Percentiles rank a stretch among this genome's conserved stretches.
phyloP scores from a whole-genome alignment of 2,797 vertebrate species.

The Catostomus latipinnis region DNA sequence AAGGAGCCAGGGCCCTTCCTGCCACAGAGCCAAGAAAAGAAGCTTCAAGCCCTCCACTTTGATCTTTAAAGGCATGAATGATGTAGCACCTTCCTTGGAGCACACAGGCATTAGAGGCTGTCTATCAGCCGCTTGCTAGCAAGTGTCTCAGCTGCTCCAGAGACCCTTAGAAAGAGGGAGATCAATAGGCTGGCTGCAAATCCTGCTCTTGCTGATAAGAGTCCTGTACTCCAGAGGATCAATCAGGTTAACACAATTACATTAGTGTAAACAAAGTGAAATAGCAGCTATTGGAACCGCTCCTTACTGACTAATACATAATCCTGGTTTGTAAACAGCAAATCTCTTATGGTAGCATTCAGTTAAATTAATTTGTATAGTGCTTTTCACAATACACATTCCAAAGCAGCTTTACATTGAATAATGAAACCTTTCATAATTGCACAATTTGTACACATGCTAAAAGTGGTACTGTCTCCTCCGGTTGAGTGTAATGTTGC shows the following conservation, averaged over 20 bases:
- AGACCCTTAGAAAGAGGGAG: constrained; percentile 60
- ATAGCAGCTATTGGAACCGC: neutral
- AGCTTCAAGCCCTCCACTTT: constrained; percentile 8
- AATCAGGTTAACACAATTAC: constrained; percentile 57
- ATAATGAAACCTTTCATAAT: too few species aligned
- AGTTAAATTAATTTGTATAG: too few species aligned
- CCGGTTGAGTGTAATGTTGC: too few species aligned
- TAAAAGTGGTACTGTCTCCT: too few species aligned
- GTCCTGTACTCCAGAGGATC: constrained; percentile 64
- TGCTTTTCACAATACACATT: too few species aligned
- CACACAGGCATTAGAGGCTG: constrained; percentile 67
- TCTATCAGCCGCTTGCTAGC: constrained; percentile 76
- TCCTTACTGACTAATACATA: constrained; percentile 12
- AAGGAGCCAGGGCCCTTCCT: constrained; percentile 55
- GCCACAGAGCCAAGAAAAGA: constrained; percentile 57
- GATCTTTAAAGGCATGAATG: constrained; percentile 37
- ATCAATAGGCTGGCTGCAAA: constrained; percentile 67
- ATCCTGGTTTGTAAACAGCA: neutral
- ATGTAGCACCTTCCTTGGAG: constrained; percentile 14
- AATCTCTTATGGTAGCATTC: neutral
- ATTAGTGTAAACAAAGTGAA: constrained; percentile 55
- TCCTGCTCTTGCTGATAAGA: constrained; percentile 68
- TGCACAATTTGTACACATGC: too few species aligned
- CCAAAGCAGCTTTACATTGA: too few species aligned
- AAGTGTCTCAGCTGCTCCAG: constrained; percentile 74